phyloP scores from a whole-genome alignment of 1,140 invertebrate genomes.

The Drosophila hydei region DNA sequence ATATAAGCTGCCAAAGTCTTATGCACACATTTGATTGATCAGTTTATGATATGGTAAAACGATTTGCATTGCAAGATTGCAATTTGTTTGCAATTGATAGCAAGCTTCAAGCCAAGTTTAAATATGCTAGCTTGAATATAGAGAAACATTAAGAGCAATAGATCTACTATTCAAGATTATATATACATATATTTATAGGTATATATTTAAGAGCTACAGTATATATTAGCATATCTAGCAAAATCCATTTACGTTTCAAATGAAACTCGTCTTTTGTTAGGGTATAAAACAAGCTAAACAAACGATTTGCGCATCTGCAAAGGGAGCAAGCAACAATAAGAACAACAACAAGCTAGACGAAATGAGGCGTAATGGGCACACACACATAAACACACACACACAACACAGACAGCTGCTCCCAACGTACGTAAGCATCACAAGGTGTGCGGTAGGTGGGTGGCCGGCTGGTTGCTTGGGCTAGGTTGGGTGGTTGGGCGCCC shows the following conservation, averaged over 20 bases:
- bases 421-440: slow-evolving; percentile 39
- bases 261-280: slow-evolving; percentile 6
- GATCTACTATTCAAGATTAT: background rate
- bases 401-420: slow-evolving; percentile 4
- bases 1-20: too few species aligned
- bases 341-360: slow-evolving; percentile 33
- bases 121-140: background rate
- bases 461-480: background rate
- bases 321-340: slow-evolving; percentile 50
- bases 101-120: background rate
- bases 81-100: too few species aligned
- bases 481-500: background rate
- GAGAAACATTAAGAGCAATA: background rate
- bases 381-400: slow-evolving; percentile 23
- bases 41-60: background rate
- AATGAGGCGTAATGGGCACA: slow-evolving; percentile 58
- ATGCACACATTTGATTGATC: background rate
- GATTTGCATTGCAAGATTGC: too few species aligned
- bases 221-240: too few species aligned
- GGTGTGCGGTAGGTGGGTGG: slow-evolving; percentile 32
- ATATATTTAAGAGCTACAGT: too few species aligned
- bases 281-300: slow-evolving; percentile 48
- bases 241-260: background rate
- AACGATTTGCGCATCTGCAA: slow-evolving; percentile 42
- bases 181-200: background rate